Evolutionary conservation across 2,113 vertebrate genomes (phyloP).

Genomic region (Tetraodon nigroviridis): DNA sequence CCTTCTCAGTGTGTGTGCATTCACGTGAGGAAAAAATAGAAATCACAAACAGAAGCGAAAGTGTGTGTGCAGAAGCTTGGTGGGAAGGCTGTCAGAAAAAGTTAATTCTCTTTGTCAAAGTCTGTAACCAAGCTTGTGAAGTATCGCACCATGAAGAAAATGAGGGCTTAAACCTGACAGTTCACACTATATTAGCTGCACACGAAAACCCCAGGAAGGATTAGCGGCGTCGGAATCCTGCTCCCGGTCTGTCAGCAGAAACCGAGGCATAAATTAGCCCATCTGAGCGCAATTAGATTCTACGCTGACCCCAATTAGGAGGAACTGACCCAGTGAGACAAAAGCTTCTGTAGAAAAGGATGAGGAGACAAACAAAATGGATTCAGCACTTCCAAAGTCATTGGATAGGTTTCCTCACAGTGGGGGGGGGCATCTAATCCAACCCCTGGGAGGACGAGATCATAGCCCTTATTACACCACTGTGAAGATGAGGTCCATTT

Average conservation of each 20-base stretch:
- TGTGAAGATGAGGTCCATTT: conserved; percentile 39
- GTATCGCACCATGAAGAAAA: conserved; percentile 22
- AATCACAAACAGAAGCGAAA: conserved; percentile 8
- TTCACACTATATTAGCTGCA: conserved; percentile 54
- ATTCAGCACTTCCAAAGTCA: background rate
- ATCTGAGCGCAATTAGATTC: conserved; percentile 49
- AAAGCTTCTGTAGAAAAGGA: conserved; percentile 5
- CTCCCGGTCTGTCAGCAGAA: conserved; percentile 52
- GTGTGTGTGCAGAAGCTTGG: background rate
- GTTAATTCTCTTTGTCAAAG: conserved; percentile 31
- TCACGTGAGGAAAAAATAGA: background rate
- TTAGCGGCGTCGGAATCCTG: conserved; percentile 45
- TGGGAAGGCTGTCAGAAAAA: conserved; percentile 20
- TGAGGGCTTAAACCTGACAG: conserved; percentile 51
- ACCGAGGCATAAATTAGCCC: conserved; percentile 53
- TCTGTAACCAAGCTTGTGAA: conserved; percentile 21
- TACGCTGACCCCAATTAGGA: conserved; percentile 63
- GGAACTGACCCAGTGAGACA: conserved; percentile 34
- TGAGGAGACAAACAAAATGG: conserved; percentile 37
- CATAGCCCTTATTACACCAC: conserved; percentile 29
- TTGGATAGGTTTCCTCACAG: conserved; percentile 8
- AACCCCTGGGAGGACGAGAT: conserved; percentile 28
- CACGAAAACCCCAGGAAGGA: conserved; percentile 51
- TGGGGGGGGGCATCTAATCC: conserved; percentile 16
- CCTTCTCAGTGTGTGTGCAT: conserved; percentile 18